A percentile compares a stretch with the other conserved stretches of the same genome.
Evolutionary conservation across 2,888 invertebrate genomes (phyloP).

Genomic region (Anthophora plumipes): DNA sequence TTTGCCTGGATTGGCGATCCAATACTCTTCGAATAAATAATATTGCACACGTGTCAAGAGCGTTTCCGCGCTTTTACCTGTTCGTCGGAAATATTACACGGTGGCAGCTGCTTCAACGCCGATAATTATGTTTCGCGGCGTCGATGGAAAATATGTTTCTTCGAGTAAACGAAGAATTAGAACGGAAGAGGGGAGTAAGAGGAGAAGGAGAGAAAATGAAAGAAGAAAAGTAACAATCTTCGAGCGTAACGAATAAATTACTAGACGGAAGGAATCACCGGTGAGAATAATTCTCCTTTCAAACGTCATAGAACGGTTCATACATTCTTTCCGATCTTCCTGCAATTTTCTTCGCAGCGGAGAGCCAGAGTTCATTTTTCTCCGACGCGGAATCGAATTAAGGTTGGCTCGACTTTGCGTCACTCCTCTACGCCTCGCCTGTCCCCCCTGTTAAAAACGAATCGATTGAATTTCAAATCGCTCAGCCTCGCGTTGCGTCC

Average conservation of each 20-base stretch:
- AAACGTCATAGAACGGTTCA: constrained; percentile 19
- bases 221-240: background rate
- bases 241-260: background rate
- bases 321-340: constrained; percentile 30
- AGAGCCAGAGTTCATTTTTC: constrained; percentile 37
- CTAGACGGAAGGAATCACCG: background rate
- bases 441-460: constrained; percentile 56
- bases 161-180: too few relatives aligned
- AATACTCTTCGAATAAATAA: constrained; percentile 57
- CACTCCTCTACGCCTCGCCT: constrained; percentile 17
- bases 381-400: constrained; percentile 43
- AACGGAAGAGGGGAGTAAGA: background rate
- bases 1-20: constrained; percentile 47
- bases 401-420: constrained; percentile 30
- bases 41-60: constrained; percentile 46
- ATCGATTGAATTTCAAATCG: constrained; percentile 74
- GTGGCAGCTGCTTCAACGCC: constrained; percentile 41
- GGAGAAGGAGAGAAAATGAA: background rate
- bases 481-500: constrained; percentile 39
- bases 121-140: constrained; percentile 54
- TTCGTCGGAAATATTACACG: constrained; percentile 51
- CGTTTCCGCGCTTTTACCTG: constrained; percentile 49
- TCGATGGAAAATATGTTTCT: background rate
- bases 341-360: constrained; percentile 29
- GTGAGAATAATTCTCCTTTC: constrained; percentile 12